Base-by-base conservation (phyloP, 92 coral and sea anemone species). In the Heliopora coerulea region DNA sequence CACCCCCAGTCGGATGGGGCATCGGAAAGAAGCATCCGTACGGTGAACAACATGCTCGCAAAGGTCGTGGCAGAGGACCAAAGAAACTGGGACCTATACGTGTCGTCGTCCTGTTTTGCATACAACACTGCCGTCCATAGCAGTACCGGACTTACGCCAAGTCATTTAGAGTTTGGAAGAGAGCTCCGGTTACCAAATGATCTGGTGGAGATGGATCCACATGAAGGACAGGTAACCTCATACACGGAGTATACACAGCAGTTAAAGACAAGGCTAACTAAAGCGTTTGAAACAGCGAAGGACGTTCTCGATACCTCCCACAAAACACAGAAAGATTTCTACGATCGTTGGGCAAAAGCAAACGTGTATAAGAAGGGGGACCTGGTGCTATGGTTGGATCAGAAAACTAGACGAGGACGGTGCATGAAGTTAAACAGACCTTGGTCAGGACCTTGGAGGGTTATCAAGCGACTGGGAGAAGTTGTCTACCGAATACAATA, bases 401-500 rank as follows among this genome's bases (percentile, higher is more conserved):
- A 60, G 52, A 74, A 72, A 19, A 62, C 80, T 17, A 44, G 84
- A 59, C 28, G 50, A 49, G 81, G 80, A 21, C 62, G 81, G 35
- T 74, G 85, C 29, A 50, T 74, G 81, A 81, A 75, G 52, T 56
- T 81, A 81, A n/a, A 75, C 39, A 62, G 81, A 33, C 81, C 81
- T 18, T 81, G 85, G 85, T 46, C 81, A 19, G 85, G 81, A 11
- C 85, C 75, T n/a, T 81, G 77, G 81, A 13, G 3, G 27, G 68
- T 79, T 2, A 23, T 79, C 12, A 79, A 69, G 59, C 79, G 21
- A 13, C 32, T 79, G 8, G 32, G 61, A 19, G 81, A 65, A 28
- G 77, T 81, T 14, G 85, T 64, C 6, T 81, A 81, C 77, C 44
- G 82, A 50, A 81, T 81, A 56, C 52, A 81, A 72, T 81, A 81